These are phyloP conservation scores for Phania funesta DNA, from an alignment of 2,888 invertebrate species.

Conservation along the genomic window DNA sequence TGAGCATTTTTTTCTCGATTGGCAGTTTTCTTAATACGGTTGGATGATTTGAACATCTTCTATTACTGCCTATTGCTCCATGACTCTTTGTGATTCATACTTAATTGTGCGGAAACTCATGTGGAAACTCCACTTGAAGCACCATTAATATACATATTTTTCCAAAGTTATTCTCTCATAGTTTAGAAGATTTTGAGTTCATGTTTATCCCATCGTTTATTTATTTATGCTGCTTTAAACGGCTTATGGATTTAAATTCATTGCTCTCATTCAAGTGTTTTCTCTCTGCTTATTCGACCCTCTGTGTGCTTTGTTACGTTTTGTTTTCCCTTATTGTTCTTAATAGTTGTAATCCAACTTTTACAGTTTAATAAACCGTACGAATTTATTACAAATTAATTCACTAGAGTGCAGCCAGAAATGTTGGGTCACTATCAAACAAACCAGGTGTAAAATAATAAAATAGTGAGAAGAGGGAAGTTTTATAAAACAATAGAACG, in stretches of 20 bases:
- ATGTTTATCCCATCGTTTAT: conserved; percentile 21
- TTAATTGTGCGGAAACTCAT: too few relatives aligned
- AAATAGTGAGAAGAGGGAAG: not conserved
- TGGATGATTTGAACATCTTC: too few relatives aligned
- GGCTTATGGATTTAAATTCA: conserved; percentile 49
- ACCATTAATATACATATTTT: not conserved
- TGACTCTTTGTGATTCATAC: too few relatives aligned
- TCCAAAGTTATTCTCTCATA: not conserved
- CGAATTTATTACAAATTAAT: conserved; percentile 38
- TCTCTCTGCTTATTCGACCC: not conserved
- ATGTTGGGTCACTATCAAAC: not conserved
- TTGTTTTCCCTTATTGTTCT: conserved; percentile 32
- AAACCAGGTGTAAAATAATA: not conserved
- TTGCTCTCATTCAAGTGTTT: conserved; percentile 17
- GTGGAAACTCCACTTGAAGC: too few relatives aligned
- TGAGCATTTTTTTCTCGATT: too few relatives aligned
- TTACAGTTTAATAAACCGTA: conserved; percentile 45
- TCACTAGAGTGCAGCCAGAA: not conserved
- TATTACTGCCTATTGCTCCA: too few relatives aligned
- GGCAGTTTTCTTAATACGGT: too few relatives aligned
- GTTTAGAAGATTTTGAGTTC: not conserved
- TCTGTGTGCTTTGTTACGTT: not conserved
- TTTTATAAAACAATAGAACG: conserved; percentile 10
- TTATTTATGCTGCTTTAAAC: conserved; percentile 36
- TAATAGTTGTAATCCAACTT: conserved; percentile 61